phyloP scores from a whole-genome alignment of 2,113 vertebrate species.

The Vulpes ferrilata region DNA sequence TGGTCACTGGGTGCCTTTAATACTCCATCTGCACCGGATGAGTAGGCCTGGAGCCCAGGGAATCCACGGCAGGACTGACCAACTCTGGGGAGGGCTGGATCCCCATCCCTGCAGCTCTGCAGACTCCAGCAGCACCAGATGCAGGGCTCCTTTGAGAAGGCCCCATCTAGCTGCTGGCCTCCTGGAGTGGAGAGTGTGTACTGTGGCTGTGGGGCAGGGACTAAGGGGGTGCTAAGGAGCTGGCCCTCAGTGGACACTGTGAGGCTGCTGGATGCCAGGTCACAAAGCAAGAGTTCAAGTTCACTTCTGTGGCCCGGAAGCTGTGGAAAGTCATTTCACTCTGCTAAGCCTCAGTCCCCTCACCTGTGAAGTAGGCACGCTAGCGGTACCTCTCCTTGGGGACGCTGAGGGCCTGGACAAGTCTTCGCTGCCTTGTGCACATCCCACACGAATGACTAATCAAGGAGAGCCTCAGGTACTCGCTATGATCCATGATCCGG shows the following conservation, averaged over 20 bases:
- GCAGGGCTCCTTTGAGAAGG: accelerated
- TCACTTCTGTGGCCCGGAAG: neutral
- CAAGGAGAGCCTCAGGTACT: neutral
- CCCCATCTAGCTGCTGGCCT: neutral
- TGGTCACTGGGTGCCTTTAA: neutral
- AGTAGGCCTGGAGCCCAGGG: accelerated
- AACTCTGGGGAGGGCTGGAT: neutral
- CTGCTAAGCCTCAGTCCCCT: neutral
- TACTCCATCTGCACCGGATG: accelerated
- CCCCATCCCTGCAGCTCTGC: too few species aligned
- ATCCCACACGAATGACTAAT: neutral
- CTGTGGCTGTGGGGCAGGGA: too few species aligned
- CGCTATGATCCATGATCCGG: accelerated
- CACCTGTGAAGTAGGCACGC: neutral
- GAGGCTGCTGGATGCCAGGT: neutral
- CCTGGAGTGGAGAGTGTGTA: accelerated
- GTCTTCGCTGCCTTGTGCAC: neutral
- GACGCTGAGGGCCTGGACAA: neutral
- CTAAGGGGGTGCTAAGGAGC: neutral
- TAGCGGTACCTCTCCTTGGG: neutral
- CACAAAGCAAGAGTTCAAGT: neutral
- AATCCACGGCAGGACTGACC: neutral
- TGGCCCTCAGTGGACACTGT: neutral
- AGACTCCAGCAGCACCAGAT: accelerated
- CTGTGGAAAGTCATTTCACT: too few species aligned